phyloP scores from a whole-genome alignment of 2,113 vertebrate genomes.

The Tragelaphus scriptus region DNA sequence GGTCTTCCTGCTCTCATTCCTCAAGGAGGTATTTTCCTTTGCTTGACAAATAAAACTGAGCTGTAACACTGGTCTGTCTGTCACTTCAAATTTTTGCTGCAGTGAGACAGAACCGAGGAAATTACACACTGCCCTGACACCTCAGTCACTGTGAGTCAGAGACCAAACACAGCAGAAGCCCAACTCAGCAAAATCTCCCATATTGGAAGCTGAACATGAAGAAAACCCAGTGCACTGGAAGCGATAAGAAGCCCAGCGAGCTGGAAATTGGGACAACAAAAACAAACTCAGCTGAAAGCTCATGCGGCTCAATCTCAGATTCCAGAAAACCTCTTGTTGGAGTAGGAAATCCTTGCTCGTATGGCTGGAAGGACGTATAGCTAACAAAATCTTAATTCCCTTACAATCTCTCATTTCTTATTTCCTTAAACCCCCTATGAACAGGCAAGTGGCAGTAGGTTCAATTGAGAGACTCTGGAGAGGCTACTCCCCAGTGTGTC shows the following conservation, averaged over 20 bases:
- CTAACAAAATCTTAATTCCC: background rate
- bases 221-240: background rate
- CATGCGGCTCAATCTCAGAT: background rate
- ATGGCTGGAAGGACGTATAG: background rate
- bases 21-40: background rate
- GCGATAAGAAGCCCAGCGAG: fast-evolving
- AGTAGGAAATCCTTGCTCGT: background rate
- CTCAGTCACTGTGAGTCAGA: background rate
- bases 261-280: background rate
- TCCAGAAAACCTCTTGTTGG: background rate
- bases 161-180: background rate
- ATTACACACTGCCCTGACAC: background rate
- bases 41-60: background rate
- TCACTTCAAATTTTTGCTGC: background rate
- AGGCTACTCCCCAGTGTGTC: background rate
- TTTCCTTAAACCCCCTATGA: background rate
- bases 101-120: background rate
- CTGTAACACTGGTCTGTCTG: background rate
- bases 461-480: background rate
- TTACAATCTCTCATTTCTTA: background rate
- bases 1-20: background rate
- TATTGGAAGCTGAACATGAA: background rate
- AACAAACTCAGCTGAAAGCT: background rate
- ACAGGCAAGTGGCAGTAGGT: background rate
- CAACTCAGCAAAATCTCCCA: background rate